A percentile compares a stretch with the other conserved stretches of the same genome.
These are phyloP conservation scores for Pteropus rufus DNA, from an alignment of 2,797 vertebrate species.

Conservation along the genomic window DNA sequence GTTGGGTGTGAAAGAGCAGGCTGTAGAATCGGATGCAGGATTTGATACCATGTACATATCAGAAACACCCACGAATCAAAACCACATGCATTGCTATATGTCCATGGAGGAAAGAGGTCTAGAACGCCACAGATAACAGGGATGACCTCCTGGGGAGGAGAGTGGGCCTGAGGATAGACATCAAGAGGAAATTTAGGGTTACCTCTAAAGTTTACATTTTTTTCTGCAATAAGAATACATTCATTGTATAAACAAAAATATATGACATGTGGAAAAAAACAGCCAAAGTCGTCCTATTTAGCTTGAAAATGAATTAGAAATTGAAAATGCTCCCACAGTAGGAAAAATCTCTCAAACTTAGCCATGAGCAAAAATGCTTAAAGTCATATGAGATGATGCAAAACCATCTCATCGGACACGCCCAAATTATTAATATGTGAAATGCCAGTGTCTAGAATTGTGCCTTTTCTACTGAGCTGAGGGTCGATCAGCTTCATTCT, in stretches of 20 bases:
- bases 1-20: background rate
- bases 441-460: background rate
- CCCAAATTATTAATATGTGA: background rate
- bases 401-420: background rate
- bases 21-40: background rate
- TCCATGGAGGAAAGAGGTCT: background rate
- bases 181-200: background rate
- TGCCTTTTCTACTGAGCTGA: background rate
- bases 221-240: background rate
- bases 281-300: background rate
- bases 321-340: conserved; percentile 1
- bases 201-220: background rate
- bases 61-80: background rate
- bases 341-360: background rate
- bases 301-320: conserved; percentile 1
- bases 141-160: background rate
- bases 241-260: conserved; percentile 16
- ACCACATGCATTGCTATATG: background rate
- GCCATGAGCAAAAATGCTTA: conserved; percentile 12
- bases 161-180: background rate
- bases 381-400: background rate
- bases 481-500: background rate
- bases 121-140: background rate
- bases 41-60: background rate
- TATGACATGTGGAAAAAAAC: background rate